A percentile compares a stretch with the other conserved stretches of the same genome.
Conservation (phyloP, 2,888 invertebrate species). For the Teleiodes luculella region DNA sequence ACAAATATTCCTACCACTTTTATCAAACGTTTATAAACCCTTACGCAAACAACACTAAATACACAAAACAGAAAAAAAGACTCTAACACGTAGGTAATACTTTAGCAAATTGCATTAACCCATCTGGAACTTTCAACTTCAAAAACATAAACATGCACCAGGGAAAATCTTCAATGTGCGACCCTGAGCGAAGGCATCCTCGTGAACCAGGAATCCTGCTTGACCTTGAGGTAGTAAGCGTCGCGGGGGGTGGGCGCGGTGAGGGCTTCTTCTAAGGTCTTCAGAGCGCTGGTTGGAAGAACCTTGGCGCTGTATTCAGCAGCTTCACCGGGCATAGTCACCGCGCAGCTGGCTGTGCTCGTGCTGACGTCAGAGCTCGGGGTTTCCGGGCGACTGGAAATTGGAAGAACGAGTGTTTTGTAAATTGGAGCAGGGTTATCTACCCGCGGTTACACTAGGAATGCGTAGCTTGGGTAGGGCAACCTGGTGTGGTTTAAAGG, state of each 20-base stretch:
- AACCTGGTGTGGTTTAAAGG: too few species aligned
- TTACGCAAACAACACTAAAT: too few species aligned
- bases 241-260: slow-evolving; percentile 77
- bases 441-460: too few species aligned
- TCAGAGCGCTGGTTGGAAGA: slow-evolving; percentile 79
- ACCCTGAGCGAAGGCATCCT: slow-evolving; percentile 73
- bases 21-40: too few species aligned
- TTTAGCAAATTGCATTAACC: not conserved
- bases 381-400: slow-evolving; percentile 68
- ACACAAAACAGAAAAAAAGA: too few species aligned
- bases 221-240: slow-evolving; percentile 70
- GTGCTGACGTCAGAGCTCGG: slow-evolving; percentile 67
- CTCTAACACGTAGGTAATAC: not conserved
- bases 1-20: too few species aligned
- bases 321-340: slow-evolving; percentile 77
- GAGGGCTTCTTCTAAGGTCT: slow-evolving; percentile 81
- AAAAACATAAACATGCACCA: not conserved
- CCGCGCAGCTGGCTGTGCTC: slow-evolving; percentile 65
- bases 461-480: too few species aligned
- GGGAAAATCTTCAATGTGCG: slow-evolving; percentile 12
- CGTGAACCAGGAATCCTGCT: slow-evolving; percentile 74
- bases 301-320: slow-evolving; percentile 82
- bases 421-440: too few species aligned
- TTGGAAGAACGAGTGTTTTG: too few species aligned
- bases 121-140: not conserved